These are phyloP conservation scores for Drosophila eugracilis DNA, from an alignment of 1,140 invertebrate genomes.

Conservation along the genomic window DNA sequence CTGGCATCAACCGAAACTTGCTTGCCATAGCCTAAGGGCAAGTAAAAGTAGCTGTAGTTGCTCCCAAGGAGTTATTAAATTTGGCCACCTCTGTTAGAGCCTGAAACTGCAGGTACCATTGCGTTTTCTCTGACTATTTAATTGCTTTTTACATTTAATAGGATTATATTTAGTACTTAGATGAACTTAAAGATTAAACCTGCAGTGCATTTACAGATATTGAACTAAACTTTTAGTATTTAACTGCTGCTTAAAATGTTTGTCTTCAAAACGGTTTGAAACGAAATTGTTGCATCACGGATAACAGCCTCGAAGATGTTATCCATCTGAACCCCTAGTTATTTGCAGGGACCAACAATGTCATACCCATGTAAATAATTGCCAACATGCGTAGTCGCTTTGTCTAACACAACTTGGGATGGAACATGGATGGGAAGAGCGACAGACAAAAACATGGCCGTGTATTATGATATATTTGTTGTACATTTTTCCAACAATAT, in stretches of 20 bases:
- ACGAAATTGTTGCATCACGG: neutral
- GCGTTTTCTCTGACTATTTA: neutral
- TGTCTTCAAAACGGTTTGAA: neutral
- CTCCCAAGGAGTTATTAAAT: constrained; percentile 25
- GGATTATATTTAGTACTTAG: too few species aligned
- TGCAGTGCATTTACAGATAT: too few species aligned
- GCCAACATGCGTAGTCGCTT: constrained; percentile 45
- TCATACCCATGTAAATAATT: constrained; percentile 26
- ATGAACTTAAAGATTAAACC: too few species aligned
- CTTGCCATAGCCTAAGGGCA: constrained; percentile 6
- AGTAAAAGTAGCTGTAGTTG: constrained; percentile 29
- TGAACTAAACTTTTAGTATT: too few species aligned
- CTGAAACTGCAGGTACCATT: neutral
- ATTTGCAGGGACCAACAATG: constrained; percentile 16
- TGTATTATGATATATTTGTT: constrained; percentile 58
- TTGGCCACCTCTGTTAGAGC: neutral
- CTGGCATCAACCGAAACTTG: constrained; percentile 3
- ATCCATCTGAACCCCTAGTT: constrained; percentile 5
- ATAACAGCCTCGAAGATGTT: neutral
- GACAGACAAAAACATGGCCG: constrained; percentile 59
- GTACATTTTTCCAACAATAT: constrained; percentile 61
- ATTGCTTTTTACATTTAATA: neutral
- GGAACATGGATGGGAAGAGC: constrained; percentile 12
- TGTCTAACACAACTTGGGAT: constrained; percentile 35
- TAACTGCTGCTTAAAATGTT: neutral